Percentiles rank a stretch among this genome's conserved stretches.
Conservation (phyloP, 2,797 vertebrate genomes). For the Characodon lateralis region DNA sequence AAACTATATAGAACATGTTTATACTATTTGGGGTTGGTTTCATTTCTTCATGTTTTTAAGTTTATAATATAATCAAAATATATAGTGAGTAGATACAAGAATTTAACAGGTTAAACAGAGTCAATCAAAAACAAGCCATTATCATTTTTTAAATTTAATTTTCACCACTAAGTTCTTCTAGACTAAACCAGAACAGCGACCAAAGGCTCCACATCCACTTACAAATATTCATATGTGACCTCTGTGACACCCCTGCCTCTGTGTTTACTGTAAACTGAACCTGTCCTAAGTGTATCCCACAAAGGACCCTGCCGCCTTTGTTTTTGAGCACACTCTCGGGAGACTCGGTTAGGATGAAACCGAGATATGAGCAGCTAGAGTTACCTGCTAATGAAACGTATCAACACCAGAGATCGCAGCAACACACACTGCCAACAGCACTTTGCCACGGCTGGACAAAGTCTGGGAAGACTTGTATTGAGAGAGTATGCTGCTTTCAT, state of each 20-base stretch:
- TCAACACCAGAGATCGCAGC: slow-evolving; percentile 72
- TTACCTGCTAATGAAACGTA: slow-evolving; percentile 78
- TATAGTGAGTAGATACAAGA: background rate
- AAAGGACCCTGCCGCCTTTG: slow-evolving; percentile 65
- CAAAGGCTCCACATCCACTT: slow-evolving; percentile 50
- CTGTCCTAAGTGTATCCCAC: slow-evolving; percentile 60
- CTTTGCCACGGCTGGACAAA: slow-evolving; percentile 46
- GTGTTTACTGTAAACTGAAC: slow-evolving; percentile 77
- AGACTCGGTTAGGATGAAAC: slow-evolving; percentile 64
- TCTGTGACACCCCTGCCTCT: slow-evolving; percentile 54
- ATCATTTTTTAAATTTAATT: slow-evolving; percentile 19
- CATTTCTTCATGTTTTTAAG: background rate
- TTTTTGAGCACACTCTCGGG: slow-evolving; percentile 56
- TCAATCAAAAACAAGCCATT: background rate
- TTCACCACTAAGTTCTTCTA: slow-evolving; percentile 36
- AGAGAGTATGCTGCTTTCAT: slow-evolving; percentile 13
- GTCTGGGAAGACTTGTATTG: slow-evolving; percentile 19
- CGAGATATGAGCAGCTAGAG: slow-evolving; percentile 66
- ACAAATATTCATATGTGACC: slow-evolving; percentile 66
- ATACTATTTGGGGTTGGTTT: background rate
- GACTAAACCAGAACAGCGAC: slow-evolving; percentile 43
- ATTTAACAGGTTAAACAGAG: background rate
- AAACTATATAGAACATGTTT: background rate
- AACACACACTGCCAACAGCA: slow-evolving; percentile 46
- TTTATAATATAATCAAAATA: background rate